Conservation (phyloP, 2,888 invertebrate genomes). For the Lasioglossum vierecki region DNA sequence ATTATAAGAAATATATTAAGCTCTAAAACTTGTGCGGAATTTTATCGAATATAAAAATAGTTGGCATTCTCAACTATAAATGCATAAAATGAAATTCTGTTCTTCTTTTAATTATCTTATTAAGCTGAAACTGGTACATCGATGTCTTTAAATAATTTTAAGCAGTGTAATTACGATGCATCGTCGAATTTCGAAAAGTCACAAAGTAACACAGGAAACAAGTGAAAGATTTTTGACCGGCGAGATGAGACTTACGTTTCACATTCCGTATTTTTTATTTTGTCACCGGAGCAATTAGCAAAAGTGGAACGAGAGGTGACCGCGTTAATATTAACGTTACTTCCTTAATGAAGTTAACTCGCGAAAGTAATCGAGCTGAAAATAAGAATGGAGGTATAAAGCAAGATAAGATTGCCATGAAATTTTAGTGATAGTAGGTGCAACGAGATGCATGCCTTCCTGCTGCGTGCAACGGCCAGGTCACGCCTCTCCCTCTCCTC, state of each 20-base stretch:
- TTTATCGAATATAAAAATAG: no score
- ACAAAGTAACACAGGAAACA: neutral
- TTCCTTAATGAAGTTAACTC: neutral
- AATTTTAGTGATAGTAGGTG: slow-evolving; percentile 24
- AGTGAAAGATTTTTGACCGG: neutral
- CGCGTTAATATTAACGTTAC: neutral
- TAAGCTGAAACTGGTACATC: no score
- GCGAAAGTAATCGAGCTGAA: neutral
- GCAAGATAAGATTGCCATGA: slow-evolving; percentile 33
- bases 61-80: no score
- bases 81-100: no score
- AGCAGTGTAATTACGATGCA: no score
- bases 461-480: slow-evolving; percentile 38
- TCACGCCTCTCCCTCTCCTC: slow-evolving; percentile 24
- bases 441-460: slow-evolving; percentile 39
- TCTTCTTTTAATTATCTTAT: no score
- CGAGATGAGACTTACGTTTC: neutral
- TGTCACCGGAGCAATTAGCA: neutral
- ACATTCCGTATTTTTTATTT: neutral
- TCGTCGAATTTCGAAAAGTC: neutral
- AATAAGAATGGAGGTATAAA: neutral
- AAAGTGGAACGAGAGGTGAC: neutral
- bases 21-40: no score
- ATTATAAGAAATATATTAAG: neutral
- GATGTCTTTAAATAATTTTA: no score